Percentiles rank a stretch among this genome's conserved stretches.
Evolutionary conservation across 1,140 invertebrate species (phyloP).

Genomic region (Colletes gigas): DNA sequence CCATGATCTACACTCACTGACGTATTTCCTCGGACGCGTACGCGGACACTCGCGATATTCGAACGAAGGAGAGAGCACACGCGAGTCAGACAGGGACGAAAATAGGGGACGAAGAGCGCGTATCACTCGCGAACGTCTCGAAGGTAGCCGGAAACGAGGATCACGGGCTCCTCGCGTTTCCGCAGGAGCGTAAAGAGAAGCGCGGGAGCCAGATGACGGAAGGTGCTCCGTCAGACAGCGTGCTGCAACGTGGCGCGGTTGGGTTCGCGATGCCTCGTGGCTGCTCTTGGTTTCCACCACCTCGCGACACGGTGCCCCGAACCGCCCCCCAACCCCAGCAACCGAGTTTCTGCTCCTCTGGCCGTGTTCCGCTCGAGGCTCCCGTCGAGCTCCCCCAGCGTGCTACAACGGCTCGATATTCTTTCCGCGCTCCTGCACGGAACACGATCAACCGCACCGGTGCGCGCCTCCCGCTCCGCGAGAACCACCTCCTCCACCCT

Average conservation of each 20-base stretch:
- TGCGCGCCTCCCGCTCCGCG: slow-evolving; percentile 12
- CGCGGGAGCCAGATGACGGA: slow-evolving; percentile 6
- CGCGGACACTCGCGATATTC: no score
- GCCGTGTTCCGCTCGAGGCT: not conserved
- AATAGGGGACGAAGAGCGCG: no score
- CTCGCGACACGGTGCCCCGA: slow-evolving; percentile 19
- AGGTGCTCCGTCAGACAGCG: slow-evolving; percentile 29
- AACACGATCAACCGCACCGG: slow-evolving; percentile 54
- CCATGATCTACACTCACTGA: no score
- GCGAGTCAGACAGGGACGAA: no score
- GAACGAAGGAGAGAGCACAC: no score
- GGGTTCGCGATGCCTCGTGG: slow-evolving; percentile 55
- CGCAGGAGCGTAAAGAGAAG: not conserved
- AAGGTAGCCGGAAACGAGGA: not conserved
- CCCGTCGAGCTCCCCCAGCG: not conserved
- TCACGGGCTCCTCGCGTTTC: slow-evolving; percentile 1
- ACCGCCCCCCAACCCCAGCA: slow-evolving; percentile 14
- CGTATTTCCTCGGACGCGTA: no score
- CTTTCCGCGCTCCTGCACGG: slow-evolving; percentile 59
- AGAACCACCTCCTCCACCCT: not conserved
- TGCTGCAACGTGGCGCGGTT: slow-evolving; percentile 46
- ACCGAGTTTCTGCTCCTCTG: slow-evolving; percentile 33
- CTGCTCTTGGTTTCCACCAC: slow-evolving; percentile 36
- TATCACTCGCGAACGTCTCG: slow-evolving; percentile 22
- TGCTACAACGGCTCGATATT: slow-evolving; percentile 56